Conservation (phyloP, 2,113 vertebrate genomes). For the Synodontis membranacea region DNA sequence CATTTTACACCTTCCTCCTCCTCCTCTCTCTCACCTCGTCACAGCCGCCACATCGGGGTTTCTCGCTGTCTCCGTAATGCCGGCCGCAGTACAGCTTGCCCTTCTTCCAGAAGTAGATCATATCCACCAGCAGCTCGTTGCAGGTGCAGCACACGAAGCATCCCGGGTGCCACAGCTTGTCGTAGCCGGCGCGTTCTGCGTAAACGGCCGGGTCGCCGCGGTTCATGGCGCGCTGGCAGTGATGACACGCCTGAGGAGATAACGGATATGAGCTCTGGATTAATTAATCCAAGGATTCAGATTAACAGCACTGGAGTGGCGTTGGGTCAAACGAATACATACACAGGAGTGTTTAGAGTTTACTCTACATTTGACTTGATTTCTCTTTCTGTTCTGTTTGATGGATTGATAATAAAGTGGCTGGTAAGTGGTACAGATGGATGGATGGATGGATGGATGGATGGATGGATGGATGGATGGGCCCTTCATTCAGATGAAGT, state of each 20-base stretch:
- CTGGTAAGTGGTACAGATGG: too few species aligned
- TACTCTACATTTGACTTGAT: too few species aligned
- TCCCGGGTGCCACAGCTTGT: slow-evolving; percentile 93
- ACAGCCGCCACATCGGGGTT: slow-evolving; percentile 92
- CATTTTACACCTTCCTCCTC: not conserved
- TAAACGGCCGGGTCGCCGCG: slow-evolving; percentile 92
- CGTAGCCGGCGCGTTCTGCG: slow-evolving; percentile 90
- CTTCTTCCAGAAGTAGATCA: slow-evolving; percentile 99
- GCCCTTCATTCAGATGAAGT: too few species aligned
- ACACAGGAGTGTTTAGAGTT: not conserved
- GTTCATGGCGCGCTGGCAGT: slow-evolving; percentile 84
- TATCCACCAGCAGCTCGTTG: slow-evolving; percentile 90
- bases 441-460: too few species aligned
- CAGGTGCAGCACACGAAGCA: slow-evolving; percentile 92
- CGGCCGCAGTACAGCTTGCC: slow-evolving; percentile 91
- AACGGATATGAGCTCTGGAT: not conserved
- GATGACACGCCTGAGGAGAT: slow-evolving; percentile 79
- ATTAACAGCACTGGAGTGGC: not conserved
- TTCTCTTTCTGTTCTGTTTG: not conserved
- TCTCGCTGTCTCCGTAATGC: slow-evolving; percentile 98
- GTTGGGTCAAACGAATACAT: not conserved
- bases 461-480: too few species aligned
- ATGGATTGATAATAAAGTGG: too few species aligned
- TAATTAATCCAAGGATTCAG: not conserved
- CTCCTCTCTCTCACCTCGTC: slow-evolving; percentile 82